Percentiles rank a stretch among this genome's conserved stretches.
These are phyloP conservation scores for Teleopsis dalmanni DNA, from an alignment of 1,140 invertebrate genomes.

Conservation along the genomic window DNA sequence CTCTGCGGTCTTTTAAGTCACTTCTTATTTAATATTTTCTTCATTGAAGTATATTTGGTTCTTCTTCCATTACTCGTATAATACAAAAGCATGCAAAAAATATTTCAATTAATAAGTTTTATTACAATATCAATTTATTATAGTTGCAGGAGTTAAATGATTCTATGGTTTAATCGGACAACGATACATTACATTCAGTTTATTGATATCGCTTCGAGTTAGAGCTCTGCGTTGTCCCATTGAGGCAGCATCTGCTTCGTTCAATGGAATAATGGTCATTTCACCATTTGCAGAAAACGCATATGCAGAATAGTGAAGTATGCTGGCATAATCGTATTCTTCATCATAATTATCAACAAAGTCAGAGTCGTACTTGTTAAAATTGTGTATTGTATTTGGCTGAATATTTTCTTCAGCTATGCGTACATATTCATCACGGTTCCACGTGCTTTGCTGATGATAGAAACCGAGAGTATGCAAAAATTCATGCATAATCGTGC, in stretches of 20 bases:
- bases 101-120: too few relatives aligned
- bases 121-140: too few relatives aligned
- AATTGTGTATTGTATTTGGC: slow-evolving; percentile 46
- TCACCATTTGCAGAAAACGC: slow-evolving; percentile 65
- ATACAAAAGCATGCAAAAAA: too few relatives aligned
- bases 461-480: slow-evolving; percentile 56
- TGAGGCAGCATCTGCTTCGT: slow-evolving; percentile 33
- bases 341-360: slow-evolving; percentile 47
- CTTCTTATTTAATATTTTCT: too few relatives aligned
- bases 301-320: slow-evolving; percentile 68
- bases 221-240: slow-evolving; percentile 56
- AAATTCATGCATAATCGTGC: slow-evolving; percentile 60
- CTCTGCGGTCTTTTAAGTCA: too few relatives aligned
- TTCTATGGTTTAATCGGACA: slow-evolving; percentile 17
- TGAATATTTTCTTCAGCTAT: slow-evolving; percentile 53
- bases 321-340: slow-evolving; percentile 59
- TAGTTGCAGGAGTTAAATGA: too few relatives aligned
- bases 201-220: slow-evolving; percentile 55
- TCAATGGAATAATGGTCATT: slow-evolving; percentile 55
- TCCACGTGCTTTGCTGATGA: slow-evolving; percentile 54
- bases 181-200: slow-evolving; percentile 58
- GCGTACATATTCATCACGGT: slow-evolving; percentile 53
- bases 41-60: too few relatives aligned
- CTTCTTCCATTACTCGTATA: too few relatives aligned
- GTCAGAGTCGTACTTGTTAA: slow-evolving; percentile 47